These are phyloP conservation scores for Altica lythri DNA, from an alignment of 2,888 invertebrate species.

Conservation along the genomic window DNA sequence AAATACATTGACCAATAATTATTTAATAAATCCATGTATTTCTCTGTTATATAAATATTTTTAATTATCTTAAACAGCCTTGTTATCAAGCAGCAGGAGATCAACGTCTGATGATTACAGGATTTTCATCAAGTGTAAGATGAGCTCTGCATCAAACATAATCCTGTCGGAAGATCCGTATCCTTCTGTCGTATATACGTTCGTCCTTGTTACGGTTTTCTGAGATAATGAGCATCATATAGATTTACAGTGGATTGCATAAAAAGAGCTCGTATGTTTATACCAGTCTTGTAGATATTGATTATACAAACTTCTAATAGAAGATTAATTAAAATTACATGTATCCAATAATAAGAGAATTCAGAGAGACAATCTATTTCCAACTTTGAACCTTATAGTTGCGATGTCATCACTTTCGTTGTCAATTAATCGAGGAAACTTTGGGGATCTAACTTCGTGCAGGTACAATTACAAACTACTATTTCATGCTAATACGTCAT, in stretches of 20 bases:
- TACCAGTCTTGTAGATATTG: too few relatives aligned
- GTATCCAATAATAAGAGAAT: neutral
- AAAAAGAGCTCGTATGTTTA: too few relatives aligned
- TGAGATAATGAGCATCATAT: too few relatives aligned
- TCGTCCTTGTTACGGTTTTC: neutral
- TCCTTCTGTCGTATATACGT: neutral
- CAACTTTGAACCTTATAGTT: neutral
- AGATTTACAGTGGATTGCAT: too few relatives aligned
- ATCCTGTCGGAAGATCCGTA: slow-evolving; percentile 20
- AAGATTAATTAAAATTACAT: neutral
- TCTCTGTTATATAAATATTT: slow-evolving; percentile 32
- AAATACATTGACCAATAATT: too few relatives aligned
- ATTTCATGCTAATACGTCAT: neutral
- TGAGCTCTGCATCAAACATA: slow-evolving; percentile 17
- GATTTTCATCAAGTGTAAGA: slow-evolving; percentile 23
- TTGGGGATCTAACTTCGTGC: neutral
- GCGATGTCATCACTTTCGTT: neutral
- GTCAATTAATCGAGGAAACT: slow-evolving; percentile 1
- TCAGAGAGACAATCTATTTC: too few relatives aligned
- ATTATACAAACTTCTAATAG: too few relatives aligned
- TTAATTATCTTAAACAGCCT: slow-evolving; percentile 22
- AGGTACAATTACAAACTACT: neutral
- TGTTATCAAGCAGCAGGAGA: slow-evolving; percentile 24
- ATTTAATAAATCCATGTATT: too few relatives aligned
- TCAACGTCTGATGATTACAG: slow-evolving; percentile 21